These are phyloP conservation scores for Montipora efflorescens DNA, from an alignment of 64 coral and sea anemone species.

Conservation along the genomic window DNA sequence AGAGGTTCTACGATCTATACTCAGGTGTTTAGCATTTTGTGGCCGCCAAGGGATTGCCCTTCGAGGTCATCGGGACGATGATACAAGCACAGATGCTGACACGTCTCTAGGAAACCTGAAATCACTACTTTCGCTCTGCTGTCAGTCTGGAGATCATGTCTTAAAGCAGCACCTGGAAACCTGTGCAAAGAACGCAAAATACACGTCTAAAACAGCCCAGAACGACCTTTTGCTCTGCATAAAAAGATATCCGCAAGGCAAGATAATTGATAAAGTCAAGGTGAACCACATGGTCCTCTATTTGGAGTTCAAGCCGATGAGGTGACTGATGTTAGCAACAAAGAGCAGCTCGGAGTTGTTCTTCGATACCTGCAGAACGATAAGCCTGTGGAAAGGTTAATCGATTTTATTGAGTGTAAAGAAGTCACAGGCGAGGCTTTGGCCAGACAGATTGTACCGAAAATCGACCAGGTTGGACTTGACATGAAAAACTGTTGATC, in stretches of 20 bases:
- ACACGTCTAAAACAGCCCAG: constrained; percentile 75
- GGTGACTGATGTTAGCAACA: constrained; percentile 43
- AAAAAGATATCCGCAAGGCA: too few relatives aligned
- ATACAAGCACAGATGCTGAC: constrained; percentile 12
- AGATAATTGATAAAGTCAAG: too few relatives aligned
- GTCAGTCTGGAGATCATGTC: constrained; percentile 62
- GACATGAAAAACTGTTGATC: too few relatives aligned
- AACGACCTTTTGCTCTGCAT: constrained; percentile 63
- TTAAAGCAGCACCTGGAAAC: constrained; percentile 62
- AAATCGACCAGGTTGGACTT: too few relatives aligned
- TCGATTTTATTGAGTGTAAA: constrained; percentile 42
- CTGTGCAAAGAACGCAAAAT: constrained; percentile 60
- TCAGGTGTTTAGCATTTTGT: constrained; percentile 64
- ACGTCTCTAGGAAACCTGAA: constrained; percentile 56
- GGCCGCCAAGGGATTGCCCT: constrained; percentile 64
- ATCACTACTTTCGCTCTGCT: constrained; percentile 49
- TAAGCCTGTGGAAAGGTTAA: constrained; percentile 38
- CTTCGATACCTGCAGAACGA: constrained; percentile 42
- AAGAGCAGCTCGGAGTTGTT: constrained; percentile 47
- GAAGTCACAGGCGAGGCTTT: background rate
- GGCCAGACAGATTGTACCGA: too few relatives aligned
- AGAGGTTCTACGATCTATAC: constrained; percentile 49
- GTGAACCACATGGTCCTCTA: too few relatives aligned
- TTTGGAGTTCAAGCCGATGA: constrained; percentile 30
- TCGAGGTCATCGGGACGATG: constrained; percentile 68